Percentiles rank a stretch among this genome's conserved stretches.
Conservation (phyloP, 2,113 vertebrate species). For the Fregetta grallaria region DNA sequence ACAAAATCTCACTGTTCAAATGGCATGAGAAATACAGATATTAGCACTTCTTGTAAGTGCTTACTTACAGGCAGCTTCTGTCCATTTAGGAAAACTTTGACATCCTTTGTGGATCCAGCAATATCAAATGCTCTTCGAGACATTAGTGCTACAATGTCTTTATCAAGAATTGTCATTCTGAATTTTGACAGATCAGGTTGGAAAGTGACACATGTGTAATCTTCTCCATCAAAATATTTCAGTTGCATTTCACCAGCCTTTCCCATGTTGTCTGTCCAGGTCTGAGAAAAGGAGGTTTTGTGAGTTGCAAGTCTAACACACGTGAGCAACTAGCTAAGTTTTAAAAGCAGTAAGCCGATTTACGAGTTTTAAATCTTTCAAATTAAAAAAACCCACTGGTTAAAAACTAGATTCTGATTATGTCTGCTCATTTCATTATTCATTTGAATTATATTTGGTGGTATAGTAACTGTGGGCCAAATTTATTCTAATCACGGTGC, state of each 20-base stretch:
- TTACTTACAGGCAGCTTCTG: conserved; percentile 87
- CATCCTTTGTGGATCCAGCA: conserved; percentile 87
- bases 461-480: neutral
- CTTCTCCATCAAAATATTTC: conserved; percentile 86
- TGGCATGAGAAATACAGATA: neutral
- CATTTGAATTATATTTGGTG: neutral
- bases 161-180: conserved; percentile 91
- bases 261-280: conserved; percentile 95
- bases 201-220: conserved; percentile 95
- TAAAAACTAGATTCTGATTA: neutral
- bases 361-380: neutral
- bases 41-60: neutral
- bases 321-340: neutral
- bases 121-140: conserved; percentile 93
- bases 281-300: conserved; percentile 71
- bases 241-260: conserved; percentile 81
- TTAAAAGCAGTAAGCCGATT: neutral
- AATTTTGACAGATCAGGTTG: conserved; percentile 94
- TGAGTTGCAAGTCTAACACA: neutral
- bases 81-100: conserved; percentile 92
- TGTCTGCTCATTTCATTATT: neutral
- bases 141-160: conserved; percentile 94
- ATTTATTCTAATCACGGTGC: neutral
- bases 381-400: neutral
- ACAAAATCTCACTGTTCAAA: neutral